phyloP scores from a whole-genome alignment of 2,888 invertebrate genomes.

The Nemoura dubitans region DNA sequence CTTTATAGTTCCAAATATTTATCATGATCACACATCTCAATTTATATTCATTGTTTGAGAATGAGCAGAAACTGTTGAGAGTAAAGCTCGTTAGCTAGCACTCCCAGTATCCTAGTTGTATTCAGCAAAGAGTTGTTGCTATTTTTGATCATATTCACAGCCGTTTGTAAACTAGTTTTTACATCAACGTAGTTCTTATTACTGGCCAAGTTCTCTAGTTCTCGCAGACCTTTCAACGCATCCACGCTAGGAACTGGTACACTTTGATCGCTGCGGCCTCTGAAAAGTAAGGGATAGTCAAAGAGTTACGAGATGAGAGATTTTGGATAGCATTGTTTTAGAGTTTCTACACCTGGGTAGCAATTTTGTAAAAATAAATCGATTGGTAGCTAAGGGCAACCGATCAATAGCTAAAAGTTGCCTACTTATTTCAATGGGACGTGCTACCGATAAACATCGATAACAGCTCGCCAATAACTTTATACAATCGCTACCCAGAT shows the following conservation, averaged over 20 bases:
- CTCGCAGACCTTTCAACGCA: constrained; percentile 60
- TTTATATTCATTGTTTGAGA: constrained; percentile 41
- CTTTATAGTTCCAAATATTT: not conserved
- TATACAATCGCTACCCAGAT: too few relatives aligned
- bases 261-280: not conserved
- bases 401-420: too few relatives aligned
- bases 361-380: too few relatives aligned
- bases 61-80: constrained; percentile 50
- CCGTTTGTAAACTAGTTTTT: constrained; percentile 59
- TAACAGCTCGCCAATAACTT: too few relatives aligned
- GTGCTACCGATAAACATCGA: too few relatives aligned
- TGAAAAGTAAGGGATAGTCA: constrained; percentile 16
- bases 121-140: constrained; percentile 52
- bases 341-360: too few relatives aligned
- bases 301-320: too few relatives aligned
- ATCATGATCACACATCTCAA: not conserved
- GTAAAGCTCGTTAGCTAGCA: constrained; percentile 52
- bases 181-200: constrained; percentile 62
- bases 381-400: too few relatives aligned
- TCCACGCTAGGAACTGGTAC: constrained; percentile 57
- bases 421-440: too few relatives aligned
- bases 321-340: too few relatives aligned
- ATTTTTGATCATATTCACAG: constrained; percentile 56
- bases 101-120: constrained; percentile 50
- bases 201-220: constrained; percentile 58